phyloP scores from a whole-genome alignment of 2,888 invertebrate genomes.

The Acleris laterana region DNA sequence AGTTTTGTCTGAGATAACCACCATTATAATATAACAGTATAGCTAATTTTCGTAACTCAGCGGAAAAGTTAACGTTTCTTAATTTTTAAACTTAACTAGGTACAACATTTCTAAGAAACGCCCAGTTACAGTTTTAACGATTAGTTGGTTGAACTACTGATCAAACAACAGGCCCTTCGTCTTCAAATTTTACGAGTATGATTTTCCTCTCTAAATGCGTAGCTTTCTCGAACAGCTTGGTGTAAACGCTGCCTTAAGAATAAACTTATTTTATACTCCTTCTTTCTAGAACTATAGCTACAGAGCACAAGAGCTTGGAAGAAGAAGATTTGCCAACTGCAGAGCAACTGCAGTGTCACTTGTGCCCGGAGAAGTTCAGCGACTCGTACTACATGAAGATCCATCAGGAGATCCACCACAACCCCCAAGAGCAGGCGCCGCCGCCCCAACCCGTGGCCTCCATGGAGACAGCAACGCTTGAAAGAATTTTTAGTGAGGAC shows the following conservation, averaged over 20 bases:
- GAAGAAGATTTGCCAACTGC: conserved; percentile 34
- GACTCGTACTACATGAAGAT: conserved; percentile 58
- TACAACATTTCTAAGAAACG: too few species aligned
- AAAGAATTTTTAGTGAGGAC: conserved; percentile 37
- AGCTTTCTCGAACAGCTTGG: too few species aligned
- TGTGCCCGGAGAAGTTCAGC: conserved; percentile 51
- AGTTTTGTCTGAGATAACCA: too few species aligned
- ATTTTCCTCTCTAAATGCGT: background rate
- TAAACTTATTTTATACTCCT: background rate
- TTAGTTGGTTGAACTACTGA: too few species aligned
- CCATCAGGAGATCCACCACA: conserved; percentile 57
- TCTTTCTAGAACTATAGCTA: conserved; percentile 45
- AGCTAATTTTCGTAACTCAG: too few species aligned
- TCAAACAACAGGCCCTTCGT: too few species aligned
- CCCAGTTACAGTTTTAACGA: too few species aligned
- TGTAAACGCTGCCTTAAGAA: too few species aligned
- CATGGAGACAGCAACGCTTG: conserved; percentile 31
- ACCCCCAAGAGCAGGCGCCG: conserved; percentile 8
- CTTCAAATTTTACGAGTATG: background rate
- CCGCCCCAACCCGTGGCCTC: background rate
- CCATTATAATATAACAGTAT: too few species aligned
- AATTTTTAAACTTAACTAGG: too few species aligned
- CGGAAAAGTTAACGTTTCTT: too few species aligned
- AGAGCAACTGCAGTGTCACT: conserved; percentile 43
- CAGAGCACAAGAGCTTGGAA: conserved; percentile 17